Evolutionary conservation across 2,113 vertebrate genomes (phyloP).

Genomic region (Mohoua ochrocephala): DNA sequence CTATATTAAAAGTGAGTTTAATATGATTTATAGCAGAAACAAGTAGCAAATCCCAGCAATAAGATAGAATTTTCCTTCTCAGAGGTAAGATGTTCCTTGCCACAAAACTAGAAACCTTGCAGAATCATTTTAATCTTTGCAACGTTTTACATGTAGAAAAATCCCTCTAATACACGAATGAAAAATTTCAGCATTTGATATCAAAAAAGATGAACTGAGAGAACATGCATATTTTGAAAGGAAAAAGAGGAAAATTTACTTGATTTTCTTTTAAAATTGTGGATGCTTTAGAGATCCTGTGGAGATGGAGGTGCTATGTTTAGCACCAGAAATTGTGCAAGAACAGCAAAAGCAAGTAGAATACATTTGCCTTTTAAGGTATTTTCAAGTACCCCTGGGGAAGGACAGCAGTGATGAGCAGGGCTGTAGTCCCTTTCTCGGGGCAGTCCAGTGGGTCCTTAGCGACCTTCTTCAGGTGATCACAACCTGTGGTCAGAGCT

Average conservation of each 20-base stretch:
- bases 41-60: background rate
- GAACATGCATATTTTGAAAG: background rate
- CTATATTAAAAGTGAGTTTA: background rate
- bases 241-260: background rate
- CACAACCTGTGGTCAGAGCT: background rate
- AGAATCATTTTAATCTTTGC: background rate
- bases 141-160: background rate
- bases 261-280: background rate
- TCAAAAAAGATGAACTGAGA: background rate
- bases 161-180: background rate
- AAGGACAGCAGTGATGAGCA: background rate
- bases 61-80: background rate
- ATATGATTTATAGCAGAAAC: background rate
- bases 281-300: background rate
- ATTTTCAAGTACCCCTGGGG: background rate
- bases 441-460: background rate
- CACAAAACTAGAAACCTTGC: background rate
- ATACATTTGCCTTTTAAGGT: background rate
- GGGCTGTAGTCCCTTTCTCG: fast-evolving
- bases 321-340: background rate
- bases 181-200: background rate
- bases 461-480: background rate
- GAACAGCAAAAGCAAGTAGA: background rate
- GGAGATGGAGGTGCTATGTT: background rate
- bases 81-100: background rate